Percentiles rank a stretch among this genome's conserved stretches.
Evolutionary conservation across 2,888 invertebrate species (phyloP).

Genomic region (Hoplodrina blanda): DNA sequence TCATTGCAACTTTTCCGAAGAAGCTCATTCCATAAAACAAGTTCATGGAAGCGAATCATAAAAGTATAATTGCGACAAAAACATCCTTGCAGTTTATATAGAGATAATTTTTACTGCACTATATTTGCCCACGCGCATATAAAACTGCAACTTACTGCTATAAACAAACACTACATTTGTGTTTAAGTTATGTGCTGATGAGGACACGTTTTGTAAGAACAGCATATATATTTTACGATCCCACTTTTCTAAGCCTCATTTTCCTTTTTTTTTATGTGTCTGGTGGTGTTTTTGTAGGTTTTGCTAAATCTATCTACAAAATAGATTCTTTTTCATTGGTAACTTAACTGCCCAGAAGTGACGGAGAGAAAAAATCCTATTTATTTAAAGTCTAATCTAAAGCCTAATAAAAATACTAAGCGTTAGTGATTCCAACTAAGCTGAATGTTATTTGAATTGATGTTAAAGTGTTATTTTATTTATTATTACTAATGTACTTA

Average conservation of each 20-base stretch:
- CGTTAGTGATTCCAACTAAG: too few species aligned
- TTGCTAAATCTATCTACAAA: too few species aligned
- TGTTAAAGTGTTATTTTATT: too few species aligned
- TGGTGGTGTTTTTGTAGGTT: too few species aligned
- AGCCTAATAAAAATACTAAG: too few species aligned
- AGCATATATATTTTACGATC: background rate
- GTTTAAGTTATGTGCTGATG: constrained; percentile 53
- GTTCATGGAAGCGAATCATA: constrained; percentile 41
- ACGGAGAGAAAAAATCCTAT: too few species aligned
- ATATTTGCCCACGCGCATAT: constrained; percentile 54
- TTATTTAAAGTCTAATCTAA: too few species aligned
- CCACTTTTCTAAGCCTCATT: background rate
- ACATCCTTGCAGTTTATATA: constrained; percentile 40
- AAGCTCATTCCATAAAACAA: constrained; percentile 27
- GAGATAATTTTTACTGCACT: constrained; percentile 57
- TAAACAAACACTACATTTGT: constrained; percentile 63
- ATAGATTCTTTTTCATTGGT: too few species aligned
- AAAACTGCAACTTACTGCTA: constrained; percentile 63
- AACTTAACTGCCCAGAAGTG: too few species aligned
- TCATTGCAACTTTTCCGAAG: background rate
- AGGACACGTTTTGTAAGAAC: background rate
- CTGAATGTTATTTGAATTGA: too few species aligned
- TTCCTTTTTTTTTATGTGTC: background rate
- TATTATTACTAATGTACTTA: too few species aligned
- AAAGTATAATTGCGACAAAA: constrained; percentile 48